Evolutionary conservation across 2,113 vertebrate species (phyloP).

Genomic region (Aspidoscelis tigris): DNA sequence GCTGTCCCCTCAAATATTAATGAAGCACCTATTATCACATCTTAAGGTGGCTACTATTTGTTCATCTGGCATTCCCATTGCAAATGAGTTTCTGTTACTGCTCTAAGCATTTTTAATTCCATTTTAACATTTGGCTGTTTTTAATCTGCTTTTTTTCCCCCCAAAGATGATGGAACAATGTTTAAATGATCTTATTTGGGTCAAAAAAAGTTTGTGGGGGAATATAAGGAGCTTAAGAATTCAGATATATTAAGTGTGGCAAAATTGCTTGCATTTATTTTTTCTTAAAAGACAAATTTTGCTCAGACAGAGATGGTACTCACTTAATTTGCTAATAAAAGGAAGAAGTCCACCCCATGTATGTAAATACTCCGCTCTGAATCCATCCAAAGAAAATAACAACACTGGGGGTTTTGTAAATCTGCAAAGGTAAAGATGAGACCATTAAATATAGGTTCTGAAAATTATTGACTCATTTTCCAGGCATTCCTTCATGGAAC

Average conservation of each 20-base stretch:
- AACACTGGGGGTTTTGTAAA: conserved; percentile 88
- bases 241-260: too few relatives aligned
- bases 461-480: conserved; percentile 42
- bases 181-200: background rate
- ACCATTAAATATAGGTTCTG: conserved; percentile 46
- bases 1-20: too few relatives aligned
- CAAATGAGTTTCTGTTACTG: too few relatives aligned
- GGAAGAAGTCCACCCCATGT: conserved; percentile 84
- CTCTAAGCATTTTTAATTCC: too few relatives aligned
- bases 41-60: too few relatives aligned
- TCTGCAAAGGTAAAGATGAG: conserved; percentile 75
- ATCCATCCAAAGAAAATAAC: conserved; percentile 94
- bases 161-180: too few relatives aligned
- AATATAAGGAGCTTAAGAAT: conserved; percentile 2
- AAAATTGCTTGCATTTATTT: background rate
- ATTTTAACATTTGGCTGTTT: too few relatives aligned
- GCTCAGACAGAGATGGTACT: conserved; percentile 73
- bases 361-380: conserved; percentile 89
- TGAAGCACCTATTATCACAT: background rate
- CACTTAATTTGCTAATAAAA: conserved; percentile 90
- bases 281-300: background rate
- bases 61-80: too few relatives aligned
- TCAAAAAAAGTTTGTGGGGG: background rate
- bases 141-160: too few relatives aligned
- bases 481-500: conserved; percentile 7